Conservation (phyloP, 2,888 invertebrate genomes). For the Polydrusus pterygomalis region DNA sequence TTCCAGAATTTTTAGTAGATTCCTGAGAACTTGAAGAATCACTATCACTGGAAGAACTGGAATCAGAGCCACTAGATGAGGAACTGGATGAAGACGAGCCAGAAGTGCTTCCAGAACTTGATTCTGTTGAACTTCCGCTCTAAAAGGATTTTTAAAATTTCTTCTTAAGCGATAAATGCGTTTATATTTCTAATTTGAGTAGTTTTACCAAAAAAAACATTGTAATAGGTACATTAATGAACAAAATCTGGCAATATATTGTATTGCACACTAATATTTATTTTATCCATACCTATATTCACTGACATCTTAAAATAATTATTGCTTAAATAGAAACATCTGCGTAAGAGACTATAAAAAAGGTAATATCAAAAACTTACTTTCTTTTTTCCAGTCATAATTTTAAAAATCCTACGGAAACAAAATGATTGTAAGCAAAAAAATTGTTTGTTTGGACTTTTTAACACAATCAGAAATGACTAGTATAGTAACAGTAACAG, state of each 20-base stretch:
- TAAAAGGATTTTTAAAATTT: slow-evolving; percentile 7
- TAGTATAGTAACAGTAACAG: background rate
- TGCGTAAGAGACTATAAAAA: no score
- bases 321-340: no score
- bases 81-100: slow-evolving; percentile 82
- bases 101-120: slow-evolving; percentile 80
- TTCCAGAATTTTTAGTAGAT: slow-evolving; percentile 65
- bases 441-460: slow-evolving; percentile 18
- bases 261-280: background rate
- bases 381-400: slow-evolving; percentile 60
- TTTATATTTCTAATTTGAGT: no score
- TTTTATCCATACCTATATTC: background rate
- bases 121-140: slow-evolving; percentile 73
- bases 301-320: background rate
- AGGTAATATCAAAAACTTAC: slow-evolving; percentile 43
- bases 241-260: no score
- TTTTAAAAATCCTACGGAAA: background rate
- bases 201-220: no score
- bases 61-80: slow-evolving; percentile 81
- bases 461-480: background rate
- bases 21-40: slow-evolving; percentile 79
- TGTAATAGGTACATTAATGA: no score
- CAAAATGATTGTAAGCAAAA: background rate
- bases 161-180: no score
- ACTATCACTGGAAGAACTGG: slow-evolving; percentile 82